Conservation (phyloP, 2,797 vertebrate genomes). For the Coreius guichenoti region DNA sequence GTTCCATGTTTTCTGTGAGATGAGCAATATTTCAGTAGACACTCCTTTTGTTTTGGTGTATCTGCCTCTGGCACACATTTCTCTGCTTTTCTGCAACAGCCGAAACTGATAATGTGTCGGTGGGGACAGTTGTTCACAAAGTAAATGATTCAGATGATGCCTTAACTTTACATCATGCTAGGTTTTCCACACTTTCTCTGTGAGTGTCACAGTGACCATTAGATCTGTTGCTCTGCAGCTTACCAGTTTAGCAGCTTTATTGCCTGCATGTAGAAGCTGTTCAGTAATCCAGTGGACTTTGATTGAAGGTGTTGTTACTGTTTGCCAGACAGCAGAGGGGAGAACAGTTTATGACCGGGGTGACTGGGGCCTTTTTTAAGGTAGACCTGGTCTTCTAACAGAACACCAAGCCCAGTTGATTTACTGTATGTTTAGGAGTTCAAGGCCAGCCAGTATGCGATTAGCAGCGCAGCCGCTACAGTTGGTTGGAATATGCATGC, state of each 20-base stretch:
- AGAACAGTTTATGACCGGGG: conserved; percentile 8
- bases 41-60: neutral
- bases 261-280: neutral
- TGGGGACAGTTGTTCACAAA: conserved; percentile 6
- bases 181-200: neutral
- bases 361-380: neutral
- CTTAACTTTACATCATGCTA: neutral
- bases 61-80: neutral
- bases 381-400: neutral
- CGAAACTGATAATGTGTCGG: neutral
- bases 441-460: neutral
- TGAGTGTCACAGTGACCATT: neutral
- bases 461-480: neutral
- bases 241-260: conserved; percentile 2
- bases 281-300: conserved; percentile 23
- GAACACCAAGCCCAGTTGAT: neutral
- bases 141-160: conserved; percentile 11
- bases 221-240: conserved; percentile 1
- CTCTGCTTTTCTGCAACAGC: neutral
- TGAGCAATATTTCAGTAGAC: neutral
- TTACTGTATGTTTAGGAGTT: neutral
- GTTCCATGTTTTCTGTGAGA: conserved; percentile 8
- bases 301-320: conserved; percentile 14
- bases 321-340: conserved; percentile 24
- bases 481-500: neutral